A percentile compares a stretch with the other conserved stretches of the same genome.
Conservation (phyloP, 1,140 invertebrate genomes). For the Anadara kagoshimensis region DNA sequence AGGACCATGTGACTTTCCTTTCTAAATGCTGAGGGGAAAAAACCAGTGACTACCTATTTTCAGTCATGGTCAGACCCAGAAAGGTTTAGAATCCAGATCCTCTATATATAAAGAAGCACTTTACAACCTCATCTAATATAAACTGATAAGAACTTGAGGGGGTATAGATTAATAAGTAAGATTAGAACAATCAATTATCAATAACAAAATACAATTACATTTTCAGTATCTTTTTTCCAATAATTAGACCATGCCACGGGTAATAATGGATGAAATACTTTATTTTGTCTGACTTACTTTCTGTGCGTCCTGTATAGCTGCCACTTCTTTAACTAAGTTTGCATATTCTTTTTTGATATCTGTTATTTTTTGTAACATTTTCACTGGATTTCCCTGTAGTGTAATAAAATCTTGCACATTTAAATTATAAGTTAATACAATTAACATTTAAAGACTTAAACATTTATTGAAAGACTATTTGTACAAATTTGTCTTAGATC, state of each 20-base stretch:
- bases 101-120: too few species aligned
- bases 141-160: too few species aligned
- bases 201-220: too few species aligned
- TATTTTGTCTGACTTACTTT: conserved; percentile 34
- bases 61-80: too few species aligned
- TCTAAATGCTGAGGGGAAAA: too few species aligned
- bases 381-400: conserved; percentile 53
- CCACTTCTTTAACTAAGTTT: conserved; percentile 51
- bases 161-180: too few species aligned
- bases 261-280: background rate
- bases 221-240: too few species aligned
- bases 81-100: too few species aligned
- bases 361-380: conserved; percentile 54
- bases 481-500: background rate
- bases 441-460: background rate
- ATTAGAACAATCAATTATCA: too few species aligned
- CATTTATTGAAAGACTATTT: background rate
- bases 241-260: background rate
- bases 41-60: too few species aligned
- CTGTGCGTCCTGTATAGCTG: conserved; percentile 57
- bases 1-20: too few species aligned
- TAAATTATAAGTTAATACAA: background rate
- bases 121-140: too few species aligned
- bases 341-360: conserved; percentile 62
- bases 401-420: background rate